Evolutionary conservation across 2,113 vertebrate species (phyloP), one percentile per base, ranked within the genome.

Genomic region (Crotalus tigris): DNA sequence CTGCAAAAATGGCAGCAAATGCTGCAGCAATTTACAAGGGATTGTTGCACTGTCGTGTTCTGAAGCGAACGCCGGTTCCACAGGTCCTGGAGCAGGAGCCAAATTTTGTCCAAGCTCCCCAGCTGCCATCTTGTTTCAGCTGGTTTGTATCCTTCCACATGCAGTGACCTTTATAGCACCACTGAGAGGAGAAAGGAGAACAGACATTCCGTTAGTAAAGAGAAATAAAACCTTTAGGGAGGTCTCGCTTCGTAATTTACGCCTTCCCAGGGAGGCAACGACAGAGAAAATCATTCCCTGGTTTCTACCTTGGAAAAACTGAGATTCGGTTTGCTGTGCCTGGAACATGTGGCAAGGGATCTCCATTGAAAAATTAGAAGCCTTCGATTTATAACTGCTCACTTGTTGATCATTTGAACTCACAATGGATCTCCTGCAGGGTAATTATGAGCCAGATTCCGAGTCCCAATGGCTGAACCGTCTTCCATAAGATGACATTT

Each of bases 121-220:
- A 99, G 92, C 96, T 97, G 0, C 99, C 99, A 11, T 99, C 99
- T 95, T 99, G 98, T 95, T 98, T 99, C 92, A 99, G 96, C 97
- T 99, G 98, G 92, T 99, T 98, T 0, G 98, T 97, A 17, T 98
- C 99, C 94, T 99, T 99, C 99, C 99, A 99, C 98, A 99, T 99
- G 97, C 99, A 99, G 95, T 99, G 99, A 95, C 99, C 99, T 97
- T 99, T 99, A 89, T 99, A 99, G 97, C 99, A 99, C 99, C 99
- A 99, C 99, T 99, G 95, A 46, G 88, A 88, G 17, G 23, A 26
- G 0, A 21, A 54, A 26, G 46, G 64, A 0, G 39, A n/a, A 0
- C 90, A 75, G 19, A 39, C 7, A 44, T 19, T 81, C 17, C 6
- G 0, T 81, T 81, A 19, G 8, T 9, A 81, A 81, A 8, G 69